These are phyloP conservation scores for Corythaixoides concolor DNA, from an alignment of 2,113 vertebrate genomes.

Conservation along the genomic window DNA sequence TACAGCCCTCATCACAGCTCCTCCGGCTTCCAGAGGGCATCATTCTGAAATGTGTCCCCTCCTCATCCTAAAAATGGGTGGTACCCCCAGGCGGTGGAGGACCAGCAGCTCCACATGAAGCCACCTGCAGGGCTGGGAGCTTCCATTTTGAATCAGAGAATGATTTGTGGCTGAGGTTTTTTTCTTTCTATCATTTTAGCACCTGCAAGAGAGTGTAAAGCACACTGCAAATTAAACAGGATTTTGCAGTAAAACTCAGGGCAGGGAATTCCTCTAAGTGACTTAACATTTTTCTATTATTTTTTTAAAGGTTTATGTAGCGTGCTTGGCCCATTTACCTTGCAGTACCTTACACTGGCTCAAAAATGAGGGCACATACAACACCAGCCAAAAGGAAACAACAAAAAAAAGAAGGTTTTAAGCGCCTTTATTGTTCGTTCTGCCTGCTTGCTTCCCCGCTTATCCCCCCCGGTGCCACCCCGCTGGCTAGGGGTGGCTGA, in stretches of 20 bases:
- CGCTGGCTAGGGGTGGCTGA: background rate
- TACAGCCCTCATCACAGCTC: background rate
- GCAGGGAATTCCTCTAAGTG: background rate
- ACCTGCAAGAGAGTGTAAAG: background rate
- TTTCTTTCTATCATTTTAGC: background rate
- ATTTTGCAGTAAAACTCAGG: background rate
- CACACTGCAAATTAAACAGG: background rate
- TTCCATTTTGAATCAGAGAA: background rate
- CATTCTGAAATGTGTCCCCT: background rate
- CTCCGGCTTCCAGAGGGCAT: background rate
- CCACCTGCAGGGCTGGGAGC: accelerated
- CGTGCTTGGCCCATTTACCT: slow-evolving; percentile 18
- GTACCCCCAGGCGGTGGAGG: background rate
- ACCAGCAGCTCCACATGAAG: accelerated
- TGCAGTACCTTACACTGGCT: background rate
- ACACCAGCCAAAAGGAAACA: accelerated
- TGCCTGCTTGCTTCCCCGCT: background rate
- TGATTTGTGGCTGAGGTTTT: background rate
- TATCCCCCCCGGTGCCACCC: background rate
- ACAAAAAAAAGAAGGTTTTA: background rate
- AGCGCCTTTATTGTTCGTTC: background rate
- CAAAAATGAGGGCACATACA: background rate
- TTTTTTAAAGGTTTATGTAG: background rate
- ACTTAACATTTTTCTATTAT: background rate
- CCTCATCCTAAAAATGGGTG: accelerated